Conservation (phyloP, 2,888 invertebrate genomes). For the Leptopilina drosophilae region DNA sequence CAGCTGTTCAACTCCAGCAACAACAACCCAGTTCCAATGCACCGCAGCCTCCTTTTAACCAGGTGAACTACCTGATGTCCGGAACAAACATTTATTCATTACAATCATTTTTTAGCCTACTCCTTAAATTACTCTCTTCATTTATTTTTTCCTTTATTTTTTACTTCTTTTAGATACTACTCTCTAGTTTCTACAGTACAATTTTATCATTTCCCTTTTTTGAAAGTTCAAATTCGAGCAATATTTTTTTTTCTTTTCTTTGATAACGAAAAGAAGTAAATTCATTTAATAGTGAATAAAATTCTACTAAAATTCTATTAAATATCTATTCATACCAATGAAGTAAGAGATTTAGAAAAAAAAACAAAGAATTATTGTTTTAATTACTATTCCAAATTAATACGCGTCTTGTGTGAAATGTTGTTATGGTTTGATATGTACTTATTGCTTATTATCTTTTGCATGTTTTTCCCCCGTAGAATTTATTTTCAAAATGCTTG, state of each 20-base stretch:
- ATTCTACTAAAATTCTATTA: no score
- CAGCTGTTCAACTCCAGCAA: conserved; percentile 70
- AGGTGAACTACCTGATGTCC: conserved; percentile 72
- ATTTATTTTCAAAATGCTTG: conserved; percentile 13
- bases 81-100: conserved; percentile 47
- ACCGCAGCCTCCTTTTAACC: conserved; percentile 75
- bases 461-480: conserved; percentile 18
- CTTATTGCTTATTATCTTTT: conserved; percentile 20
- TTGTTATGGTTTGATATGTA: conserved; percentile 5
- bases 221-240: no score
- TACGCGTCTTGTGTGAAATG: background rate
- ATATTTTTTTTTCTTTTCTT: no score
- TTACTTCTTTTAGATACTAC: background rate
- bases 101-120: conserved; percentile 19
- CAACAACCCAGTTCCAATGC: conserved; percentile 73
- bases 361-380: background rate
- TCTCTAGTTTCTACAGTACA: no score
- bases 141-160: background rate
- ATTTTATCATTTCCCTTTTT: no score
- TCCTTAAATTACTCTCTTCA: conserved; percentile 1
- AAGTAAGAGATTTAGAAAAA: no score
- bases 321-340: no score
- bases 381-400: background rate
- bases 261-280: no score
- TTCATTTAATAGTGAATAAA: no score